phyloP scores from a whole-genome alignment of 2,888 invertebrate species.

The Microplitis deprimator region DNA sequence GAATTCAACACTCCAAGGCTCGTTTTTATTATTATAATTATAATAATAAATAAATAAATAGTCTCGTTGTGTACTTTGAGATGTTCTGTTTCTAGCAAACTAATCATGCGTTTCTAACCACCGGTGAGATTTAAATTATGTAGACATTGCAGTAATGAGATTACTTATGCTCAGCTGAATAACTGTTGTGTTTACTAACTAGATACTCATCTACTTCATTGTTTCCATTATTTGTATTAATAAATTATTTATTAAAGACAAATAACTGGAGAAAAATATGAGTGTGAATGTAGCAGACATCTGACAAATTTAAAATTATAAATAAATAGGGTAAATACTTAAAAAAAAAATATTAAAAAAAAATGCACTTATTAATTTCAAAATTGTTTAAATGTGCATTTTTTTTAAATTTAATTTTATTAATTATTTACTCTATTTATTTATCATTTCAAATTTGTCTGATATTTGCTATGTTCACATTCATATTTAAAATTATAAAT shows the following conservation, averaged over 20 bases:
- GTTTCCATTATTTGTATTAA: not conserved
- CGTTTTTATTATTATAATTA: not conserved
- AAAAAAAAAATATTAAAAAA: too few relatives aligned
- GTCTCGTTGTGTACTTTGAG: not conserved
- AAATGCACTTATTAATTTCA: too few relatives aligned
- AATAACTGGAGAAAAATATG: too few relatives aligned
- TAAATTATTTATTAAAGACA: not conserved
- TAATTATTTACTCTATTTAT: too few relatives aligned
- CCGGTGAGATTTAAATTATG: conserved; percentile 27
- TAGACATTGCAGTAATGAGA: conserved; percentile 32
- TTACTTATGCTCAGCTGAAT: not conserved
- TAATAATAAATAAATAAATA: not conserved
- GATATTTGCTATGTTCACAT: too few relatives aligned
- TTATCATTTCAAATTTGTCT: too few relatives aligned
- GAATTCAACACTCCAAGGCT: conserved; percentile 15
- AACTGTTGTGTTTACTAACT: conserved; percentile 1
- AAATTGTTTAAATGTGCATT: too few relatives aligned
- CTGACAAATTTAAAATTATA: too few relatives aligned
- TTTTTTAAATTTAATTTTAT: too few relatives aligned
- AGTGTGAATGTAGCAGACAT: too few relatives aligned
- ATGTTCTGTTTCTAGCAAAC: not conserved
- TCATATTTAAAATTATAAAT: too few relatives aligned
- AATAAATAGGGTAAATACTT: too few relatives aligned
- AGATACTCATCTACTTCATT: not conserved
- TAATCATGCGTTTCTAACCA: conserved; percentile 37